Evolutionary conservation across 2,113 vertebrate species (phyloP).

Genomic region (Thermophis baileyi): DNA sequence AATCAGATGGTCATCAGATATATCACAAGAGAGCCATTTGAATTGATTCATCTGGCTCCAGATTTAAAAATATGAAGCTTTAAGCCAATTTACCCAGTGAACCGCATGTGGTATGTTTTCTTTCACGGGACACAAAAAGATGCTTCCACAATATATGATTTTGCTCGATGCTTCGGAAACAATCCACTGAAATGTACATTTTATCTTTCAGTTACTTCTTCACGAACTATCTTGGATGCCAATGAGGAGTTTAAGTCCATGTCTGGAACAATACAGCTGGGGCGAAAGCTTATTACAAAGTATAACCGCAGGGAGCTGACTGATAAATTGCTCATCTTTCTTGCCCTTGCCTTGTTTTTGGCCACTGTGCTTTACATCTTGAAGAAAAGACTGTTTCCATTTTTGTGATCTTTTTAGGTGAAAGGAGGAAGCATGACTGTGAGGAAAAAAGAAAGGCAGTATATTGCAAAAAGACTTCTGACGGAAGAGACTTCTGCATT

Average conservation of each 20-base stretch:
- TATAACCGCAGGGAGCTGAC: slow-evolving; percentile 96
- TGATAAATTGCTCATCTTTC: slow-evolving; percentile 94
- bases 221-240: slow-evolving; percentile 88
- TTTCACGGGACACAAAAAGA: not conserved
- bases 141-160: not conserved
- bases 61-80: not conserved
- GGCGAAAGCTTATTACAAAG: slow-evolving; percentile 94
- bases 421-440: not conserved
- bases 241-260: slow-evolving; percentile 96
- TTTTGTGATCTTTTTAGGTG: slow-evolving; percentile 68
- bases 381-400: slow-evolving; percentile 95
- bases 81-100: not conserved
- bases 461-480: not conserved
- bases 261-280: slow-evolving; percentile 94
- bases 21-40: not conserved
- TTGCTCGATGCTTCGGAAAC: not conserved
- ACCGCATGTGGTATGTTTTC: not conserved
- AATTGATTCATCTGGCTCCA: not conserved
- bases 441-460: not conserved
- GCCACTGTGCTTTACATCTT: slow-evolving; percentile 94
- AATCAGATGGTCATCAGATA: not conserved
- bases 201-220: slow-evolving; percentile 82
- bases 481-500: not conserved
- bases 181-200: slow-evolving; percentile 1
- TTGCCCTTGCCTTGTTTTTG: slow-evolving; percentile 90